phyloP scores from a whole-genome alignment of 92 coral and sea anemone genomes.

The Zoanthus sociatus region DNA sequence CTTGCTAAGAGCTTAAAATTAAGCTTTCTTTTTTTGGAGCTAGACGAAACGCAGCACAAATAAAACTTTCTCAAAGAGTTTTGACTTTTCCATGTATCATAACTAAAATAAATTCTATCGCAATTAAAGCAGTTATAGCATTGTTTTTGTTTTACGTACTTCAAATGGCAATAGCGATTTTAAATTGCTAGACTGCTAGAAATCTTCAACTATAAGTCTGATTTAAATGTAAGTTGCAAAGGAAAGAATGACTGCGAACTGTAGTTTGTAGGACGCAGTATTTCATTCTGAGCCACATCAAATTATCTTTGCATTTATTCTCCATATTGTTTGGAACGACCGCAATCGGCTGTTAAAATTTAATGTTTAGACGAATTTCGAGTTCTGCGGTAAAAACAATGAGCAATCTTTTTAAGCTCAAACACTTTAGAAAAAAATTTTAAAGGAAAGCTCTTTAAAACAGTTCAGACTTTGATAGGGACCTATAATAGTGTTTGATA shows the following conservation, averaged over 20 bases:
- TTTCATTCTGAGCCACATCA: neutral
- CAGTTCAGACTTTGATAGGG: neutral
- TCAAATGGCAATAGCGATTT: no score
- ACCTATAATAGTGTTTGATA: neutral
- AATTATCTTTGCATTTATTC: constrained; percentile 38
- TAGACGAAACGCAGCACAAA: no score
- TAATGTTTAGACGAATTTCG: neutral
- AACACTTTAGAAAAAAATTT: neutral
- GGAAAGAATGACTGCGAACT: neutral
- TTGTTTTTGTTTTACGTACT: no score
- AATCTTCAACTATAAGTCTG: neutral
- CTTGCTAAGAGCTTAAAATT: no score
- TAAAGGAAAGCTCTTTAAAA: neutral
- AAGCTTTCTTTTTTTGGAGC: no score
- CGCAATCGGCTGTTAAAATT: constrained; percentile 26
- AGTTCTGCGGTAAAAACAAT: constrained; percentile 1
- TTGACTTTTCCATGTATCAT: no score
- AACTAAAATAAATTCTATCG: no score
- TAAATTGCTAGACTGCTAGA: neutral
- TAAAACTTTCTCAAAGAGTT: no score
- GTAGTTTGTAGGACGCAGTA: neutral
- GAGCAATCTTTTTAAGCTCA: constrained; percentile 2
- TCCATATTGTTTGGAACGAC: constrained; percentile 25
- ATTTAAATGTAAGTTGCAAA: neutral
- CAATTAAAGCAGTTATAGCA: no score